Evolutionary conservation across 2,888 invertebrate genomes (phyloP).

Genomic region (Drosophila prostipennis): DNA sequence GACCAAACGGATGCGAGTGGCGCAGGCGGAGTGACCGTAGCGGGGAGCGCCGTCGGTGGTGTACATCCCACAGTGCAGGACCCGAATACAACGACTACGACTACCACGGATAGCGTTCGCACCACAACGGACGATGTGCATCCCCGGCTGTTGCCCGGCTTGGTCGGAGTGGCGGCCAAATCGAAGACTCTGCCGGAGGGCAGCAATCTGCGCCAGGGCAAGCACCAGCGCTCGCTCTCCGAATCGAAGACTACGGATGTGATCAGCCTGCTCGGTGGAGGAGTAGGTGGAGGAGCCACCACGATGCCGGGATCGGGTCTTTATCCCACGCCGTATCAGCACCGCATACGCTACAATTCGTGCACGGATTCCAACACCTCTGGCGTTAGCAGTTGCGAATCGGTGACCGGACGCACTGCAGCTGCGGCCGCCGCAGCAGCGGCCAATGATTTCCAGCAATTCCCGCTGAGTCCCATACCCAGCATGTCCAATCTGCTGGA

Average conservation of each 20-base stretch:
- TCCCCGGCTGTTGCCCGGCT: slow-evolving; percentile 2
- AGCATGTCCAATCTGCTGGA: slow-evolving; percentile 91
- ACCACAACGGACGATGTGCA: slow-evolving; percentile 51
- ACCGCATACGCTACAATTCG: slow-evolving; percentile 86
- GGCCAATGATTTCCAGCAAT: slow-evolving; percentile 88
- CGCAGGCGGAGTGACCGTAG: slow-evolving; percentile 52
- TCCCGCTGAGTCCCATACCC: slow-evolving; percentile 94
- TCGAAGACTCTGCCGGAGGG: slow-evolving; percentile 86
- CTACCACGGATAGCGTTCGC: slow-evolving; percentile 41
- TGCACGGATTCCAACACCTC: slow-evolving; percentile 92
- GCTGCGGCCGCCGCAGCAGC: slow-evolving; percentile 86
- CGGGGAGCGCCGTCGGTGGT: slow-evolving; percentile 5
- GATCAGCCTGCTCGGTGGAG: slow-evolving; percentile 74
- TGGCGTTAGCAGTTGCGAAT: slow-evolving; percentile 93
- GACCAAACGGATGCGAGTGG: slow-evolving; percentile 33
- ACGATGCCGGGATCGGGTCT: slow-evolving; percentile 16
- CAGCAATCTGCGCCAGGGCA: slow-evolving; percentile 82
- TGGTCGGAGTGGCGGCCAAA: slow-evolving; percentile 60
- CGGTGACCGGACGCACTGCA: slow-evolving; percentile 87
- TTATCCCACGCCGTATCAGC: slow-evolving; percentile 71
- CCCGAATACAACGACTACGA: slow-evolving; percentile 76
- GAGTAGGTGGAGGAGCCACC: not conserved
- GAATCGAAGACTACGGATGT: slow-evolving; percentile 89
- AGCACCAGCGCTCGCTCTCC: slow-evolving; percentile 88
- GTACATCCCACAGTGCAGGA: slow-evolving; percentile 57